Conservation (phyloP, 1,140 invertebrate genomes). For the Lordiphosa mommai region DNA sequence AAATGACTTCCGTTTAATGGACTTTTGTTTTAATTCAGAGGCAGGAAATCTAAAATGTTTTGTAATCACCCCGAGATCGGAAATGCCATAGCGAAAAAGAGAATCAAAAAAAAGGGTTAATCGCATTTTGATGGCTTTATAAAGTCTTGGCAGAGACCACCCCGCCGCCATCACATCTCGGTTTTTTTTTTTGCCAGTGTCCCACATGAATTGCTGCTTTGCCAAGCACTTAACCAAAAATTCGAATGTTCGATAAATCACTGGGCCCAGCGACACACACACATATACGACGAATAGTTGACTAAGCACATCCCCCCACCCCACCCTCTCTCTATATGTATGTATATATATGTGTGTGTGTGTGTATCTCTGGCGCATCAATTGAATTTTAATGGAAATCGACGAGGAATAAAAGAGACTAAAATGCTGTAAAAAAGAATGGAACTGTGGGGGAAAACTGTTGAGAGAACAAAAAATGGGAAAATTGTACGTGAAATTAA, state of each 20-base stretch:
- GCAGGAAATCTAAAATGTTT: slow-evolving; percentile 56
- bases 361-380: slow-evolving; percentile 52
- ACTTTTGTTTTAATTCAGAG: slow-evolving; percentile 69
- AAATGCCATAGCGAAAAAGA: slow-evolving; percentile 29
- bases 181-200: slow-evolving; percentile 20
- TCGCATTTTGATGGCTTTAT: slow-evolving; percentile 71
- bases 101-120: slow-evolving; percentile 45
- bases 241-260: slow-evolving; percentile 75
- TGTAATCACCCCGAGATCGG: slow-evolving; percentile 60
- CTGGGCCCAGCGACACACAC: slow-evolving; percentile 16
- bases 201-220: slow-evolving; percentile 71
- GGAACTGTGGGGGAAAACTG: slow-evolving; percentile 37
- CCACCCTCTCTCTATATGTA: background rate
- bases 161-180: no score
- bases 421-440: slow-evolving; percentile 66
- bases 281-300: slow-evolving; percentile 49
- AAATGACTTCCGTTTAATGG: slow-evolving; percentile 70
- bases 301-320: slow-evolving; percentile 41
- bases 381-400: slow-evolving; percentile 78
- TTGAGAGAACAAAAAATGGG: slow-evolving; percentile 42
- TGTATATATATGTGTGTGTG: background rate
- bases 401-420: slow-evolving; percentile 77
- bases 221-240: slow-evolving; percentile 71
- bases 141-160: no score
- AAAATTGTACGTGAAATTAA: slow-evolving; percentile 68